phyloP scores from a whole-genome alignment of 2,113 vertebrate species.

The Takifugu flavidus region DNA sequence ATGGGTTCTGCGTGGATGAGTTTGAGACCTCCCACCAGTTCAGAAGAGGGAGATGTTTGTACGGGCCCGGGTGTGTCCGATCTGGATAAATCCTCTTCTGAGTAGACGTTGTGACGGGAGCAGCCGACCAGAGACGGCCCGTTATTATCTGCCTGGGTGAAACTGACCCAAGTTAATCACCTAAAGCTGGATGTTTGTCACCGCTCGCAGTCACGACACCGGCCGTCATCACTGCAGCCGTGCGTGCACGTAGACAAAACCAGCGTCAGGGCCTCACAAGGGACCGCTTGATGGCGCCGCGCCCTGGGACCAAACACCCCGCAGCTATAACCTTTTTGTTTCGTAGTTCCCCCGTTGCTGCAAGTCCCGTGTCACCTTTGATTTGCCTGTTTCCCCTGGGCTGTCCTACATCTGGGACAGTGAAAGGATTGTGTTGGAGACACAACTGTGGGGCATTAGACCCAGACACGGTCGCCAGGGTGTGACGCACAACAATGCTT shows the following conservation, averaged over 20 bases:
- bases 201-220: not conserved
- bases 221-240: not conserved
- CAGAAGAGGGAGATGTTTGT: not conserved
- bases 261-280: not conserved
- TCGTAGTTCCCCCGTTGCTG: not conserved
- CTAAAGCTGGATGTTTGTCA: not conserved
- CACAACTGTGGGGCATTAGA: conserved; percentile 67
- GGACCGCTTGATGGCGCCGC: not conserved
- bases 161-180: not conserved
- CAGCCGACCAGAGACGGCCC: not conserved
- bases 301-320: not conserved
- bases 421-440: conserved; percentile 43
- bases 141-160: not conserved
- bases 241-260: not conserved
- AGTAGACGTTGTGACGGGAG: conserved; percentile 7
- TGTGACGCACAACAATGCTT: conserved; percentile 67
- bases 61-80: conserved; percentile 5
- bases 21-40: not conserved
- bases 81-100: not conserved
- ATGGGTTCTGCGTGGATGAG: conserved; percentile 3
- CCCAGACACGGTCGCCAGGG: conserved; percentile 53
- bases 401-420: conserved; percentile 47
- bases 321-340: not conserved
- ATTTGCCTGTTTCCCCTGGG: conserved; percentile 16
- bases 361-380: conserved; percentile 24